phyloP scores from a whole-genome alignment of 2,797 vertebrate genomes.

The Propithecus deckenii region DNA sequence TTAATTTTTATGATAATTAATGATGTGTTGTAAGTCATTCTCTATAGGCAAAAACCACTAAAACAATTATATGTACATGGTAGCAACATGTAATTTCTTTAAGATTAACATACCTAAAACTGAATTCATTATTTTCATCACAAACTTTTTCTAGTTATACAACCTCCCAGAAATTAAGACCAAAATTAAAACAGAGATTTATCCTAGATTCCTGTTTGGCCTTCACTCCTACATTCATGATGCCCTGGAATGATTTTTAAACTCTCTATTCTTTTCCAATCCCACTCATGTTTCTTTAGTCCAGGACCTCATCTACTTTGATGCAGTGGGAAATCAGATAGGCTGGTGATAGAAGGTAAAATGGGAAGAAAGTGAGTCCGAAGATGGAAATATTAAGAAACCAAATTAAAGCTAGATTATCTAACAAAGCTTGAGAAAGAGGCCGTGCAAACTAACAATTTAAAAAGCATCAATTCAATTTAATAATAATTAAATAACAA shows the following conservation, averaged over 20 bases:
- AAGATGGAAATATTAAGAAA: neutral
- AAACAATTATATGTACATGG: neutral
- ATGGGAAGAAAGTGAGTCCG: neutral
- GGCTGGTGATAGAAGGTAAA: neutral
- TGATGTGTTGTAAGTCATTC: neutral
- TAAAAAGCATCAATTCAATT: neutral
- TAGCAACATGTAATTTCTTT: neutral
- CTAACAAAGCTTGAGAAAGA: neutral
- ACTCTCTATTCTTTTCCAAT: neutral
- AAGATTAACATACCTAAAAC: neutral
- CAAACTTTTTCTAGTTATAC: neutral
- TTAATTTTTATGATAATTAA: constrained; percentile 29
- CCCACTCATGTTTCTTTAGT: neutral
- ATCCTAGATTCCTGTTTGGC: neutral
- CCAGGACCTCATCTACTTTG: neutral
- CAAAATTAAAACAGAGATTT: neutral
- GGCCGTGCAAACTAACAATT: neutral
- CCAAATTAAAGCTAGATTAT: neutral
- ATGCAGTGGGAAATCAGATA: neutral
- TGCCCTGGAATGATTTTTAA: neutral
- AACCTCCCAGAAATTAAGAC: neutral
- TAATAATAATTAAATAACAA: neutral
- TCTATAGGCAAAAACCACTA: neutral
- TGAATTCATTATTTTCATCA: neutral
- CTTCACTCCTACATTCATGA: neutral